Conservation (phyloP, 2,888 invertebrate species). For the Liopterus haemorrhoidalis region DNA sequence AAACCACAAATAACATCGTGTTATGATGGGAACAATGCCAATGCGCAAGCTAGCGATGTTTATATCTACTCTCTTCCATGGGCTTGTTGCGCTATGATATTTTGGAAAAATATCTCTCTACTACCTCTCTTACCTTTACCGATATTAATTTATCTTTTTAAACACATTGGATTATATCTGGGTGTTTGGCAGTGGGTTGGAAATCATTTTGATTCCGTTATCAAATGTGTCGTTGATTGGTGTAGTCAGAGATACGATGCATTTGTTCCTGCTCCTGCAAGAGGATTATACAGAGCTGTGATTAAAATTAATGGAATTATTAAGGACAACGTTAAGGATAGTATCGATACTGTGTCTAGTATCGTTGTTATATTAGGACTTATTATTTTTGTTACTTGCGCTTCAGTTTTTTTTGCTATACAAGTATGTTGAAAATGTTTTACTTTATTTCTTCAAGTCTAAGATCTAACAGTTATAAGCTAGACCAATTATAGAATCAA, state of each 20-base stretch:
- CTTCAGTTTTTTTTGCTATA: slow-evolving; percentile 74
- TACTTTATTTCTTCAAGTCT: no score
- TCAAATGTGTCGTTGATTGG: slow-evolving; percentile 49
- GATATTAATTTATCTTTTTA: slow-evolving; percentile 63
- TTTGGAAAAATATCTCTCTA: slow-evolving; percentile 83
- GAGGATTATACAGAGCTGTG: slow-evolving; percentile 67
- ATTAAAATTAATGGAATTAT: slow-evolving; percentile 58
- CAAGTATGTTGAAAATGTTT: slow-evolving; percentile 57
- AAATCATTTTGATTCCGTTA: slow-evolving; percentile 36
- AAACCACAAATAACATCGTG: slow-evolving; percentile 9
- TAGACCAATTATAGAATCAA: no score
- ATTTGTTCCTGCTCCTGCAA: slow-evolving; percentile 68
- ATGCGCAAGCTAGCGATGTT: slow-evolving; percentile 56
- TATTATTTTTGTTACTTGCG: slow-evolving; percentile 69
- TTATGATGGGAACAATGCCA: slow-evolving; percentile 43
- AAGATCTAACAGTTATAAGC: no score
- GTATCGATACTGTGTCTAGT: slow-evolving; percentile 80
- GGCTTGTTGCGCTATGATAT: slow-evolving; percentile 73
- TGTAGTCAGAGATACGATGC: slow-evolving; percentile 61
- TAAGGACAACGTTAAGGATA: slow-evolving; percentile 61
- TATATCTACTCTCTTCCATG: slow-evolving; percentile 75
- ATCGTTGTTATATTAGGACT: slow-evolving; percentile 81
- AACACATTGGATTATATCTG: slow-evolving; percentile 49
- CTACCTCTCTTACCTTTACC: slow-evolving; percentile 72
- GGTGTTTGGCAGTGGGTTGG: slow-evolving; percentile 51